Conservation (phyloP, 1,140 invertebrate species). For the Anagrus nilaparvatae region DNA sequence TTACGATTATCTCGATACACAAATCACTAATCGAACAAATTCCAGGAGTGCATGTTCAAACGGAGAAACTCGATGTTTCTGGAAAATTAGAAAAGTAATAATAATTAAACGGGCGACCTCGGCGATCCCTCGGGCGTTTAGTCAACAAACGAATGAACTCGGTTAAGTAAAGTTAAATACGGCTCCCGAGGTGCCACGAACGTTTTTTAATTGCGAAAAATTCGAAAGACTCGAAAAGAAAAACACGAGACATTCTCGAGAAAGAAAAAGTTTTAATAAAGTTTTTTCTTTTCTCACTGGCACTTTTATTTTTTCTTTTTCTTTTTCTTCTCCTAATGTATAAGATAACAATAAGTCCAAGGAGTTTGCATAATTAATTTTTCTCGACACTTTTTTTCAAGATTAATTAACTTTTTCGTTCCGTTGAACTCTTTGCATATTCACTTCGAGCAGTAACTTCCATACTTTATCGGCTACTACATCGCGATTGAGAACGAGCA, state of each 20-base stretch:
- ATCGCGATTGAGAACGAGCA: no score
- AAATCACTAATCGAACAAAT: neutral
- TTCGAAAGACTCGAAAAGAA: slow-evolving; percentile 30
- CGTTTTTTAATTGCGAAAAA: slow-evolving; percentile 42
- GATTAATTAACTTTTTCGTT: no score
- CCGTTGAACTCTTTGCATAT: no score
- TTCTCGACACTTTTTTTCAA: no score
- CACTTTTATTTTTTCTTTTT: slow-evolving; percentile 17
- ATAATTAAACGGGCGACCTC: slow-evolving; percentile 18
- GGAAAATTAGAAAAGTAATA: slow-evolving; percentile 1
- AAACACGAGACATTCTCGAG: slow-evolving; percentile 8
- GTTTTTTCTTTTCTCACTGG: slow-evolving; percentile 15
- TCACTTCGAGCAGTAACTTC: no score
- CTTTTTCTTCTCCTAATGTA: slow-evolving; percentile 13
- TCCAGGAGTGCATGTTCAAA: neutral
- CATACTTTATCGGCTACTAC: no score
- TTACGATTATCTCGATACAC: no score
- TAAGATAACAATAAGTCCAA: no score
- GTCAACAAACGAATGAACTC: slow-evolving; percentile 38
- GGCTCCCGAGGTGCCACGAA: slow-evolving; percentile 36
- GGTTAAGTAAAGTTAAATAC: slow-evolving; percentile 43
- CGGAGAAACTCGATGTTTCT: neutral
- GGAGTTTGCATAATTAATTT: no score
- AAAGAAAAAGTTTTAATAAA: slow-evolving; percentile 11
- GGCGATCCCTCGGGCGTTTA: slow-evolving; percentile 31